Evolutionary conservation across 2,888 invertebrate genomes (phyloP).

Genomic region (Lamproptera curius): DNA sequence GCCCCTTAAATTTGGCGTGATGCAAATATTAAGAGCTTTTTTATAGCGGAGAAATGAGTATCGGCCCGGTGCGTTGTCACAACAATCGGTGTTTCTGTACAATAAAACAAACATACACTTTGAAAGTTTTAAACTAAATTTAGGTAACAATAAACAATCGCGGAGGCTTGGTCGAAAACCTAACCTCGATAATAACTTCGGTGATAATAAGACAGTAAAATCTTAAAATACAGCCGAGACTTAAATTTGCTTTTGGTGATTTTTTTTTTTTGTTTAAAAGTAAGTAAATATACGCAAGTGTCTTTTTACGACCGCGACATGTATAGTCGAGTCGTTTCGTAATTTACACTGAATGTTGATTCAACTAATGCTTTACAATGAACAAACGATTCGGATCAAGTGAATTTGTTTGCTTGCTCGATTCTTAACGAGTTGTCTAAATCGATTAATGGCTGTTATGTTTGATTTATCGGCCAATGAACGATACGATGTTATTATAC

Average conservation of each 20-base stretch:
- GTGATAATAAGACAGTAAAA: conserved; percentile 32
- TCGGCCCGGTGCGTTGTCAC: conserved; percentile 24
- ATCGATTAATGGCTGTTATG: too few species aligned
- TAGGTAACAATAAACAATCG: conserved; percentile 27
- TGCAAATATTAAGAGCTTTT: conserved; percentile 60
- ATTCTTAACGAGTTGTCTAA: background rate
- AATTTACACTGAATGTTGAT: conserved; percentile 18
- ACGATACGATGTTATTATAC: too few species aligned
- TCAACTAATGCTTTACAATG: conserved; percentile 13
- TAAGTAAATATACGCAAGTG: conserved; percentile 29
- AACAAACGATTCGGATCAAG: conserved; percentile 4
- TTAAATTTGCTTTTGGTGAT: conserved; percentile 5
- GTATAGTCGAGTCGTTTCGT: conserved; percentile 23
- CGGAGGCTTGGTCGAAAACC: conserved; percentile 28
- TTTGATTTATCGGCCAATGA: too few species aligned
- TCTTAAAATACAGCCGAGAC: conserved; percentile 23
- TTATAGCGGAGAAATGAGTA: conserved; percentile 46
- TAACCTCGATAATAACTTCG: conserved; percentile 29
- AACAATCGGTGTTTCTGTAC: conserved; percentile 22
- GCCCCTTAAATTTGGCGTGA: conserved; percentile 70
- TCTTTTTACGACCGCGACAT: conserved; percentile 15
- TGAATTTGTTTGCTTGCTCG: conserved; percentile 11
- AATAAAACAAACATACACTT: too few species aligned
- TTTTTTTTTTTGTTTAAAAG: conserved; percentile 32
- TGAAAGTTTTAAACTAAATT: conserved; percentile 22